These are phyloP conservation scores for Apostichopus leukothele DNA, from an alignment of 53 echinoderm and acorn worm genomes.

Conservation along the genomic window DNA sequence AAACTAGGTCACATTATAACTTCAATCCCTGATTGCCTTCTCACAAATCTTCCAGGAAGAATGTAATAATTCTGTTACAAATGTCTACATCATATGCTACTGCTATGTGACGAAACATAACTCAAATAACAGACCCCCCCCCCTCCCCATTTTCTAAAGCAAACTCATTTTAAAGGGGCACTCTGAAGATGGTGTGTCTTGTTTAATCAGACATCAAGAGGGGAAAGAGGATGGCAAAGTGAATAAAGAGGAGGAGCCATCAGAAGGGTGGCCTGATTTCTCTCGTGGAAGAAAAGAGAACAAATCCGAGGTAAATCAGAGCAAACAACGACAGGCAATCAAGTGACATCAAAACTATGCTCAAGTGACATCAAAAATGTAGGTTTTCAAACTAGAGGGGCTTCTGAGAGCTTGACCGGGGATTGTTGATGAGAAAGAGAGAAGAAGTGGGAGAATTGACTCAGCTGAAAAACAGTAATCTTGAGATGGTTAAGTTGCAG, in stretches of 20 bases:
- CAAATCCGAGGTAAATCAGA: background rate
- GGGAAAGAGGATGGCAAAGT: background rate
- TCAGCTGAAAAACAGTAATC: slow-evolving; percentile 19
- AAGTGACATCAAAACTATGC: background rate
- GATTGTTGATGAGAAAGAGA: background rate
- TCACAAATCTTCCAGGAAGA: background rate
- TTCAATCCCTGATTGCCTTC: background rate
- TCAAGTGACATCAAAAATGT: background rate
- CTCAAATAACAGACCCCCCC: background rate
- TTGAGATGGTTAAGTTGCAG: no score
- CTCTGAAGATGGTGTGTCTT: background rate
- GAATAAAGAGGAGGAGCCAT: slow-evolving; percentile 13
- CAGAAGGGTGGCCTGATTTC: slow-evolving; percentile 18
- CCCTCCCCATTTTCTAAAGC: background rate
- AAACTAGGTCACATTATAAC: no score
- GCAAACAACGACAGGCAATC: background rate
- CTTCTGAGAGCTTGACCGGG: background rate
- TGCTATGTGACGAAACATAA: background rate
- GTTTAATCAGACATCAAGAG: background rate
- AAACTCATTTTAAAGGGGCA: background rate
- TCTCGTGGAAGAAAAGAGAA: background rate
- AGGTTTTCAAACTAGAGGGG: background rate
- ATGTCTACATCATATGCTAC: background rate
- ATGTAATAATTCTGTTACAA: background rate
- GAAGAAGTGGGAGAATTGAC: background rate